Evolutionary conservation across 2,888 invertebrate species (phyloP).

Genomic region (Meghimatium bilineatum): DNA sequence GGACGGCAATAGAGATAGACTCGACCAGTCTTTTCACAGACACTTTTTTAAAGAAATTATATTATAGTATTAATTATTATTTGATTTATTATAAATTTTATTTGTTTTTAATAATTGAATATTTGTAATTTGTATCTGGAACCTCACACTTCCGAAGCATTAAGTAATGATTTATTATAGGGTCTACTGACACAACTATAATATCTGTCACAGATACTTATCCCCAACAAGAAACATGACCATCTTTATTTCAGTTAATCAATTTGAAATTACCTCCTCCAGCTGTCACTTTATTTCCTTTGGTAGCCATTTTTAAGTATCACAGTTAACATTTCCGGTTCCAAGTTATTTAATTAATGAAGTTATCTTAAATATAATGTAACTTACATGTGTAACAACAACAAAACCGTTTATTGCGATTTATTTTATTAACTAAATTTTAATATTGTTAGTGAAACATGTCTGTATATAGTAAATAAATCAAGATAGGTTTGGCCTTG

Average conservation of each 20-base stretch:
- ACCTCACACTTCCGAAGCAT: too few relatives aligned
- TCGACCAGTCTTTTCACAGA: too few relatives aligned
- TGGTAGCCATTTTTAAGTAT: constrained; percentile 24
- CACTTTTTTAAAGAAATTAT: too few relatives aligned
- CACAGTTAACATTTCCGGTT: neutral
- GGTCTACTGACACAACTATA: too few relatives aligned
- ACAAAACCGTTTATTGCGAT: neutral
- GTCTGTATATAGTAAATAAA: neutral
- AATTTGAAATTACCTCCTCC: constrained; percentile 40
- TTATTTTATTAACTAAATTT: neutral
- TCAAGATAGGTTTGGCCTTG: neutral
- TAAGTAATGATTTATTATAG: too few relatives aligned
- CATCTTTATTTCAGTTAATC: neutral
- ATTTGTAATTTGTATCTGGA: too few relatives aligned
- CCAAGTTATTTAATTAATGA: neutral
- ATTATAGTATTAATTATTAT: too few relatives aligned
- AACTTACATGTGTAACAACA: neutral
- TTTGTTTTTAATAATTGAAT: too few relatives aligned
- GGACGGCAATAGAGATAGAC: too few relatives aligned
- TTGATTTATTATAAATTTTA: too few relatives aligned
- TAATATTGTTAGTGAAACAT: neutral
- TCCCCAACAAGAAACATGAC: neutral
- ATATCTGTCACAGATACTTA: too few relatives aligned
- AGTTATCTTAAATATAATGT: neutral
- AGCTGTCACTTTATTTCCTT: neutral